Conservation (phyloP, 2,888 invertebrate species). For the Acleris sparsana region DNA sequence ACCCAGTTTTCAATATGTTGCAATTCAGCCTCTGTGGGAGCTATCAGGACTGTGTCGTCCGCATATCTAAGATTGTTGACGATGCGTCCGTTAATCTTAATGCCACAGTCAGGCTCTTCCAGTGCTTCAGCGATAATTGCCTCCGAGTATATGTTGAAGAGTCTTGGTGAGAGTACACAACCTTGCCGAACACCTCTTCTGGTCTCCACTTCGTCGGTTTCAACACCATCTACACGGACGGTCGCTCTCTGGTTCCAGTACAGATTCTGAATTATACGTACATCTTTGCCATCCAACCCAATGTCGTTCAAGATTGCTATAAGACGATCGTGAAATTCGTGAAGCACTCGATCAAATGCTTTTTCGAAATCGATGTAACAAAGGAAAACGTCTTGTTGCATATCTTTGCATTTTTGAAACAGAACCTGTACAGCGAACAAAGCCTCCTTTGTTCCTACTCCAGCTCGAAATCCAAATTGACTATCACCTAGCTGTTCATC, state of each 20-base stretch:
- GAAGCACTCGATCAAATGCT: too few species aligned
- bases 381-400: neutral
- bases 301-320: too few species aligned
- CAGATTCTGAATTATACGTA: too few species aligned
- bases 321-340: too few species aligned
- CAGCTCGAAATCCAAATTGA: neutral
- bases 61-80: slow-evolving; percentile 4
- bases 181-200: too few species aligned
- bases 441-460: neutral
- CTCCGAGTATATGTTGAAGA: slow-evolving; percentile 1
- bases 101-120: neutral
- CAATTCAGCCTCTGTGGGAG: neutral
- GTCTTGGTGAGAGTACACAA: neutral
- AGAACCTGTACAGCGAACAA: neutral
- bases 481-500: neutral
- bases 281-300: too few species aligned
- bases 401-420: neutral
- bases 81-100: slow-evolving; percentile 1
- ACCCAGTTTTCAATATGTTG: neutral
- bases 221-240: too few species aligned
- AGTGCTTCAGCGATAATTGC: neutral
- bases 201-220: too few species aligned
- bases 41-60: neutral
- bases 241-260: too few species aligned
- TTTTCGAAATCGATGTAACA: too few species aligned